These are phyloP conservation scores for Serripes groenlandicus DNA, from an alignment of 2,888 invertebrate species.

Conservation along the genomic window DNA sequence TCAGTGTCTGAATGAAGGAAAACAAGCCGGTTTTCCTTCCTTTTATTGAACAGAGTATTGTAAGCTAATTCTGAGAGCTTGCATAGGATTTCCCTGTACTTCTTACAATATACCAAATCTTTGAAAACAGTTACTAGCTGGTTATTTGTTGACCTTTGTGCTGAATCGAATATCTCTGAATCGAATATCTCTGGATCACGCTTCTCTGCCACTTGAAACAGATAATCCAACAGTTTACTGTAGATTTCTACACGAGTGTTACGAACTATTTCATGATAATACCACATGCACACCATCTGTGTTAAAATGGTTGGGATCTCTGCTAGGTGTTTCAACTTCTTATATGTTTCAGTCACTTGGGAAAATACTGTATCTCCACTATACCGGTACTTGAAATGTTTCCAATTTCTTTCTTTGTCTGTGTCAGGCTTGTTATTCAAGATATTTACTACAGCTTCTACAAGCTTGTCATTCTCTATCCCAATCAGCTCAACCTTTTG, in stretches of 20 bases:
- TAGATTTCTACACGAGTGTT: slow-evolving; percentile 20
- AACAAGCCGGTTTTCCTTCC: not conserved
- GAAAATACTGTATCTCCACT: too few relatives aligned
- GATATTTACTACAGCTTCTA: not conserved
- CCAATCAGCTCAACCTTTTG: not conserved
- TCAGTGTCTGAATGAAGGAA: not conserved
- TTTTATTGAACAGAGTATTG: slow-evolving; percentile 4
- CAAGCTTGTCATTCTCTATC: not conserved
- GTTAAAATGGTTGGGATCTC: slow-evolving; percentile 19
- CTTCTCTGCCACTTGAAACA: slow-evolving; percentile 17
- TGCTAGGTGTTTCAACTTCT: not conserved
- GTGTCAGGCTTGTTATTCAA: not conserved
- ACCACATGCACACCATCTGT: slow-evolving; percentile 34
- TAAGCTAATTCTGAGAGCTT: slow-evolving; percentile 9
- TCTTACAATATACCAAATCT: not conserved
- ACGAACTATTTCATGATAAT: slow-evolving; percentile 1
- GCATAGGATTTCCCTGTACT: not conserved
- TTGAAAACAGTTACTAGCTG: too few relatives aligned
- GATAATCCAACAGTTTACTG: slow-evolving; percentile 21
- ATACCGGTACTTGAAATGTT: not conserved
- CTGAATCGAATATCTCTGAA: too few relatives aligned
- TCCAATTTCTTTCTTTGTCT: not conserved
- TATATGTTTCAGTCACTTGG: not conserved
- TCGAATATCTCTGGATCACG: not conserved
- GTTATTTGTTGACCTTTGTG: too few relatives aligned